Percentiles rank a stretch among this genome's conserved stretches.
Conservation (phyloP, 2,113 vertebrate genomes). For the Alaudala cheleensis region DNA sequence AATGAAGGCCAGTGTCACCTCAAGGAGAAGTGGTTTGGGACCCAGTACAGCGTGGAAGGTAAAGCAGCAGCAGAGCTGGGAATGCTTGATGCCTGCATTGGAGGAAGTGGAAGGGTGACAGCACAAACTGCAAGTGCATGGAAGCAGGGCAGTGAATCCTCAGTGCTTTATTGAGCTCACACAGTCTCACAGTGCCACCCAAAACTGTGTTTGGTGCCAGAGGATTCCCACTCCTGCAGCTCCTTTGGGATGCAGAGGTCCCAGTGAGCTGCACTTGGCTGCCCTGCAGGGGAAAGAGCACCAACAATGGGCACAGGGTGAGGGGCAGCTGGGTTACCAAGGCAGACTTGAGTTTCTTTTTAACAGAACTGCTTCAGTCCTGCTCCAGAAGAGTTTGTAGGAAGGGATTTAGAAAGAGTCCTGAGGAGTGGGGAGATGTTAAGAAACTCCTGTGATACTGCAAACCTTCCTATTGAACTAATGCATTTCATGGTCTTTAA, state of each 20-base stretch:
- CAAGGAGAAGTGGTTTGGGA: constrained; percentile 95
- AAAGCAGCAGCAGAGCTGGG: neutral
- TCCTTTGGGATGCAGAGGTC: neutral
- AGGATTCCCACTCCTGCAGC: neutral
- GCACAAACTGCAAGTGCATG: neutral
- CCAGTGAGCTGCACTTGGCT: neutral
- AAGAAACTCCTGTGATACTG: neutral
- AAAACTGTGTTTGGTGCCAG: neutral
- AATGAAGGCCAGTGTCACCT: constrained; percentile 90
- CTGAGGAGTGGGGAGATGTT: neutral
- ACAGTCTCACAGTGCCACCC: neutral
- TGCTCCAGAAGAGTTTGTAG: neutral
- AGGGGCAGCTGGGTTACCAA: neutral
- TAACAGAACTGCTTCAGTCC: neutral
- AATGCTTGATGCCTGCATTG: neutral
- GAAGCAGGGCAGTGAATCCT: neutral
- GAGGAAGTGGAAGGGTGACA: neutral
- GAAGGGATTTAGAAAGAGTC: neutral
- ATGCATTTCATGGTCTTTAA: neutral
- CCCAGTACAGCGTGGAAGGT: constrained; percentile 94
- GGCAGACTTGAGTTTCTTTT: neutral
- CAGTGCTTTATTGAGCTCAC: neutral
- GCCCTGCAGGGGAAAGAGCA: neutral
- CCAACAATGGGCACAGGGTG: neutral
- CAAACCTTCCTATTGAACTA: neutral